Conservation (phyloP, 2,888 invertebrate species). For the Latheticus oryzae region DNA sequence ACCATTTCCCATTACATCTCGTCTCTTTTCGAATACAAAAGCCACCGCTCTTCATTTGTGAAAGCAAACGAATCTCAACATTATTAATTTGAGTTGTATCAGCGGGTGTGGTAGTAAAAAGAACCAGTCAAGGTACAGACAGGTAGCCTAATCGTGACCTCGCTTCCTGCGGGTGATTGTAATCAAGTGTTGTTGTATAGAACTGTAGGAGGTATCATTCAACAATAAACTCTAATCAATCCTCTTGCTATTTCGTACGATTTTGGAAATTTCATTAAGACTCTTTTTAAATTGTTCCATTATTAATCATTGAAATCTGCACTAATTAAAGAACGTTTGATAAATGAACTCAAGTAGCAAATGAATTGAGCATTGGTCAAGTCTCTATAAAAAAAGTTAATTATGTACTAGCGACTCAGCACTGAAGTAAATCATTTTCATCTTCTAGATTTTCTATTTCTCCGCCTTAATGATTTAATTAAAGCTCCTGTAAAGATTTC, state of each 20-base stretch:
- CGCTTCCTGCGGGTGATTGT: slow-evolving; percentile 51
- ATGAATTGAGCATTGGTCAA: too few species aligned
- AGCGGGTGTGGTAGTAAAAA: slow-evolving; percentile 42
- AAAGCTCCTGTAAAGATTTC: slow-evolving; percentile 47
- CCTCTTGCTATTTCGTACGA: slow-evolving; percentile 19
- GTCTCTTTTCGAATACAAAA: too few species aligned
- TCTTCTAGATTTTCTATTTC: too few species aligned
- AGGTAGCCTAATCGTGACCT: slow-evolving; percentile 48
- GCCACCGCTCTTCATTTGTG: too few species aligned
- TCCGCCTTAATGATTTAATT: slow-evolving; percentile 51
- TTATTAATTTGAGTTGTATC: slow-evolving; percentile 34
- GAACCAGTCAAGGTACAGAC: slow-evolving; percentile 44
- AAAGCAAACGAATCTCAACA: slow-evolving; percentile 45
- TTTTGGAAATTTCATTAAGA: slow-evolving; percentile 33
- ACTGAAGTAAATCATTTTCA: too few species aligned
- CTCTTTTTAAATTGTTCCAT: slow-evolving; percentile 16
- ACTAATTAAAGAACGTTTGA: slow-evolving; percentile 39
- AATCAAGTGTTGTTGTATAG: slow-evolving; percentile 49
- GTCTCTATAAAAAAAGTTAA: slow-evolving; percentile 3
- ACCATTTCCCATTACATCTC: too few species aligned
- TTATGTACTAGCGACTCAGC: too few species aligned
- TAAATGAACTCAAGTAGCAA: slow-evolving; percentile 33
- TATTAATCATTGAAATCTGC: slow-evolving; percentile 15
- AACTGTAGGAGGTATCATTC: slow-evolving; percentile 39
- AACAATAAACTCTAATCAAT: slow-evolving; percentile 38